Base-by-base conservation (phyloP, 2,113 vertebrate genomes). In the Chascanopsetta lugubris region DNA sequence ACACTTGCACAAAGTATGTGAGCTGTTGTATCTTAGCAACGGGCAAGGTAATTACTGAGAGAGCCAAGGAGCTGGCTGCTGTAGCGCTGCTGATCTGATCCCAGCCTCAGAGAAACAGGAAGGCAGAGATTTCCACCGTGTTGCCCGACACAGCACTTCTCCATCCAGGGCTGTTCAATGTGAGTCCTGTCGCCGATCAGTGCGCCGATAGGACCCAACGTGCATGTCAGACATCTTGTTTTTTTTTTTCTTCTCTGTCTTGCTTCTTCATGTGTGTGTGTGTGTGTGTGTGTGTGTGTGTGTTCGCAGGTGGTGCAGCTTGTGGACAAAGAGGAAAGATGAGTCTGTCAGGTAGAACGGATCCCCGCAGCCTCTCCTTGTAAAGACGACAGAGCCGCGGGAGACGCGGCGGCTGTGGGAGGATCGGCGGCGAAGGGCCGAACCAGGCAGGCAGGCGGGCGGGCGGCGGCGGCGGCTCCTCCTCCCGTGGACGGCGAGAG, bases 11-110 rank as follows among this genome's bases (percentile, higher is more conserved):
- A 91, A 91, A 92, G 88, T 91, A 88, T 91, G 90, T 90, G 92
- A 91, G 91, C 91, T 91, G 88, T 87, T 92, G 92, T 93, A 92
- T 90, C 93, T 91, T 93, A 93, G 93, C 93, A 94, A 94, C 93
- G 90, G 89, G 91, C 91, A 87, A 92, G 91, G 91, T 93, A 93
- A 92, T 94, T 92, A 92, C 90, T 84, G 89, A 90, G 90, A 90
- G 90, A 92, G 90, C 89, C 90, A 88, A 91, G 90, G 90, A 90
- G 90, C 91, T 93, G 91, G 91, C 88, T 92, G 90, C 87, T 89
- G 90, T 91, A 89, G 90, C 91, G 90, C 91, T 87, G 90, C 92
- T 89, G 89, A 92, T 92, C 85, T 88, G 88, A 89, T 92, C 85
- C 85, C 80, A 87, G 85, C 81, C 80, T 69, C 61, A 78, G 79